Evolutionary conservation across 2,113 vertebrate species (phyloP).

Genomic region (Stigmatopora nigra): DNA sequence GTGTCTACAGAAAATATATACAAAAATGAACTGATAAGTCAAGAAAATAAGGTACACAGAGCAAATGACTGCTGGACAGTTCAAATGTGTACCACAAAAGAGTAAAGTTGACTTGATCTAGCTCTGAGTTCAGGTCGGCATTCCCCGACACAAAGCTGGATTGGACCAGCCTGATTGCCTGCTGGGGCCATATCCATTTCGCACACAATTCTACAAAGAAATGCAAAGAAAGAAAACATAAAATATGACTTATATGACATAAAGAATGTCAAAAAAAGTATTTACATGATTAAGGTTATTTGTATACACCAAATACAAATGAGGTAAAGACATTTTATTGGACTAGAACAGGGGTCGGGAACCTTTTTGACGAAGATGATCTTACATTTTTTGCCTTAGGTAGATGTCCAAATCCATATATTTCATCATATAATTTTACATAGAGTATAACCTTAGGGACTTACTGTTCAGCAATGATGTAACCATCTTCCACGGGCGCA

Average conservation of each 20-base stretch:
- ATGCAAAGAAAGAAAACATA: background rate
- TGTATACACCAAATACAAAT: slow-evolving; percentile 1
- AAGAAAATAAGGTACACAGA: background rate
- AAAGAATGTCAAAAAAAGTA: background rate
- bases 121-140: slow-evolving; percentile 89
- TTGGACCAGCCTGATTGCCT: slow-evolving; percentile 77
- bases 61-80: background rate
- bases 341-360: no score
- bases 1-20: slow-evolving; percentile 67
- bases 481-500: slow-evolving; percentile 81
- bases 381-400: background rate
- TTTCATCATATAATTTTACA: background rate
- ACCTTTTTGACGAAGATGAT: no score
- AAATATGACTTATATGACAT: background rate
- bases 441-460: slow-evolving; percentile 33
- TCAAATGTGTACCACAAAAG: slow-evolving; percentile 82
- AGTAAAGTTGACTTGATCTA: slow-evolving; percentile 82
- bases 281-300: no score
- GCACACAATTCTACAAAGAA: slow-evolving; percentile 84
- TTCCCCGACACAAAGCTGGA: slow-evolving; percentile 89
- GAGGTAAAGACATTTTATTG: slow-evolving; percentile 17
- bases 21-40: background rate
- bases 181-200: slow-evolving; percentile 82
- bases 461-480: slow-evolving; percentile 95
- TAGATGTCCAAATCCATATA: background rate